Base-by-base conservation (phyloP, 1,140 invertebrate species). In the Apis dorsata region DNA sequence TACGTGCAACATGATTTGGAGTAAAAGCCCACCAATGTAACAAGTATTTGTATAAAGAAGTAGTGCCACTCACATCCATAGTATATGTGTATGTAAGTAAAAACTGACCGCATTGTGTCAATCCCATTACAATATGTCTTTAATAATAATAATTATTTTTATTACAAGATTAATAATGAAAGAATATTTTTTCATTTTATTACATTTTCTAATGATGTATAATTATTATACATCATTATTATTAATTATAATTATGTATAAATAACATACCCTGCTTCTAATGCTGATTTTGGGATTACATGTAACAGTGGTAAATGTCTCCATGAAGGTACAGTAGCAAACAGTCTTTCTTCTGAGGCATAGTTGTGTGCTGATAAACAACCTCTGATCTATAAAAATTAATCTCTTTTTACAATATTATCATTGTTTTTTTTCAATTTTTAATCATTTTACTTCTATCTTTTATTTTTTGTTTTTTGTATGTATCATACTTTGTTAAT, bases 81-180 rank as follows among this genome's bases (percentile, higher is more conserved):
- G 91, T 95, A 84, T 95, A 95, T 12, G 97, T 97, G 92, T 98
- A 99, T 76, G 98, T 98, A 75, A 99, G 93, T 79, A 99, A 95
- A 95, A 97, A 99, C 92, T 98, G 97, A 13, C 98, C 98, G 94
- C 98, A 98, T 89, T 98, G 96, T 49, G 97, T 98, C 88, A 99
- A 97, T 13, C 98, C 98, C 96, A 99, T 97, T 91, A 98, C 97
- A 62, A 99, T 96, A 94, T 99, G 97, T 83, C 96, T 96, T 86
- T 24, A 53, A 85, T 90, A 94, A 92, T 92, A 91, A 87, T 80
- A 75, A 83, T 62, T 49, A 82, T 53, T 77, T 17, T 77, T 51
- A 72, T 83, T 60, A 80, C 0, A 78, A 83, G n/a, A 34, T 51
- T 17, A 0, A 7, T 44, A 17, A 21, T 15, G 17, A 17, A 49